These are phyloP conservation scores for Cygnus buccinator DNA, from an alignment of 2,113 vertebrate genomes.

Conservation along the genomic window DNA sequence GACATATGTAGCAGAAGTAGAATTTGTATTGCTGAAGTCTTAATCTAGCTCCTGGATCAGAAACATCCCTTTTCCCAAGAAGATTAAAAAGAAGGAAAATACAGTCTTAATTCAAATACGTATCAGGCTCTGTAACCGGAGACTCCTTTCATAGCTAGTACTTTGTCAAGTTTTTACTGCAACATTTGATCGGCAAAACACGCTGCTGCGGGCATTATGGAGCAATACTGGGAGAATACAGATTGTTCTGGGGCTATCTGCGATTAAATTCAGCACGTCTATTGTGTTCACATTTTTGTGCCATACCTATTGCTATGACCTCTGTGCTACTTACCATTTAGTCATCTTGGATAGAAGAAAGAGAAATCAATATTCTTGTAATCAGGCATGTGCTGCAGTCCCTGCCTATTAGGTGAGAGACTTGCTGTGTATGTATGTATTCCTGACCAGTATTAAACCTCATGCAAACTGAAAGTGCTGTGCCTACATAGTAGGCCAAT, in stretches of 20 bases:
- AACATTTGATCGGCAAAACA: neutral
- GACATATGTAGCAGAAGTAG: neutral
- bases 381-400: neutral
- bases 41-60: neutral
- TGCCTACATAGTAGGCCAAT: neutral
- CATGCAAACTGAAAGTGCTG: neutral
- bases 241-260: neutral
- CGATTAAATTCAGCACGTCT: neutral
- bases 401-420: neutral
- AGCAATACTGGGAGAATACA: accelerated
- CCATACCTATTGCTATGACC: neutral
- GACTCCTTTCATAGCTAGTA: neutral
- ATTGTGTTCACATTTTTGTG: neutral
- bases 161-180: neutral
- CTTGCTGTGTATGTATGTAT: neutral
- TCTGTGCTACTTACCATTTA: neutral
- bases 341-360: neutral
- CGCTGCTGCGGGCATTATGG: neutral
- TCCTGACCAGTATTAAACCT: neutral
- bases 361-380: neutral
- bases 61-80: neutral
- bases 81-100: neutral
- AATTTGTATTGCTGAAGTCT: neutral
- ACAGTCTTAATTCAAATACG: neutral
- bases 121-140: neutral